Evolutionary conservation across 1,140 invertebrate species (phyloP).

Genomic region (Sarcophaga bullata): DNA sequence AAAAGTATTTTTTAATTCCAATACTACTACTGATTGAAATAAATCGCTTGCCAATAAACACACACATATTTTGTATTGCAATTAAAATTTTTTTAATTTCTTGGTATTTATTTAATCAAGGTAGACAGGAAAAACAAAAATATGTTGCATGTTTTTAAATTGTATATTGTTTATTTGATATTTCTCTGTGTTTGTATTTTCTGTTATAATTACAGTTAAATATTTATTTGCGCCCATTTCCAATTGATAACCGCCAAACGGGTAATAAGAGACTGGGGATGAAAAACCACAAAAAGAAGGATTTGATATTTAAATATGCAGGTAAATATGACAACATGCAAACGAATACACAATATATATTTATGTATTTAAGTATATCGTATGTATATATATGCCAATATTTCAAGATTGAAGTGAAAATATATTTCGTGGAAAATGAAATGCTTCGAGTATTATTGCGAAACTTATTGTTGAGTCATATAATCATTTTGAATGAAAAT

Average conservation of each 20-base stretch:
- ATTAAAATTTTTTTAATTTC: too few species aligned
- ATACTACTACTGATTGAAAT: too few species aligned
- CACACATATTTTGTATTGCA: too few species aligned
- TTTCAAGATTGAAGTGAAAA: too few species aligned
- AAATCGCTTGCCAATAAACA: too few species aligned
- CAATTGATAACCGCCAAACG: constrained; percentile 33
- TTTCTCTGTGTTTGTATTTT: neutral
- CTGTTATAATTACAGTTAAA: constrained; percentile 36
- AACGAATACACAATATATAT: neutral
- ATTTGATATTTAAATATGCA: constrained; percentile 64
- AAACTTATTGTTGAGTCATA: too few species aligned
- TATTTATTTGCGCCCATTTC: constrained; percentile 33
- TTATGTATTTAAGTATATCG: too few species aligned
- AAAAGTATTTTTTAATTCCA: too few species aligned
- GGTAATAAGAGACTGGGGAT: constrained; percentile 64
- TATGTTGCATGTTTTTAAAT: neutral
- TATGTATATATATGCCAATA: neutral
- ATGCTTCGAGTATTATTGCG: too few species aligned
- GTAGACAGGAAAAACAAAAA: neutral
- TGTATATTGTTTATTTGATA: neutral
- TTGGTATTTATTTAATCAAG: too few species aligned
- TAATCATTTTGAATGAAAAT: too few species aligned
- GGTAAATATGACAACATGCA: constrained; percentile 46
- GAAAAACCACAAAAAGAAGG: constrained; percentile 63
- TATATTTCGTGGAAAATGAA: too few species aligned